Evolutionary conservation across 2,113 vertebrate species (phyloP), one percentile per base, ranked within the genome.

Genomic region (Cryptomyrus ogoouensis): DNA sequence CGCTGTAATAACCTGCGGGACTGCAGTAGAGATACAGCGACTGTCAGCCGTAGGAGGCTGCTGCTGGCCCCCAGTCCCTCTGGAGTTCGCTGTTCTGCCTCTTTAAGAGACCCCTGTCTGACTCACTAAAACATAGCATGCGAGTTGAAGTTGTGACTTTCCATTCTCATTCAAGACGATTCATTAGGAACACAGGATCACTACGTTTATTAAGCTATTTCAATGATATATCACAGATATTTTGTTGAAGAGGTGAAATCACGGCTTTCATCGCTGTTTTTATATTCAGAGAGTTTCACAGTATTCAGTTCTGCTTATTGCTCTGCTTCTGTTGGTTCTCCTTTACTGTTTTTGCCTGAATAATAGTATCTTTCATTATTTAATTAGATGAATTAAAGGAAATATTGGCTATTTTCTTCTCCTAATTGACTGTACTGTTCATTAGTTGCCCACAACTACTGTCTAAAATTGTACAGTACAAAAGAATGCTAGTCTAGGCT

Each of bases 281-380:
- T 90, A 70, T 53, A 90, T 70, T 27, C 87, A 62, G 53, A 84
- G 77, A 84, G 58, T 83, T 80, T 66, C 19, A 47, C 80, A 12
- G 24, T 52, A 89, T 88, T 89, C 86, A 49, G 50, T 66, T 3
- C 27, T 90, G 17, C 39, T 90, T n/a, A 46, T 89, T 46, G 56
- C 7, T 88, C 52, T 70, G 24, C 49, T 66, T 3, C 31, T 70
- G 50, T 27, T 83, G 47, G 6, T 84, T 74, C 35, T 31, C 15
- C 4, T 21, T 83, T 44, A 66, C 13, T 74, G 53, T 88, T 87
- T 44, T 52, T 27, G 39, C 27, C 31, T 47, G 56, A 39, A 44
- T 53, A 1, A 77, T 44, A n/a, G 42, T 39, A n/a, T 88, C 8
- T 62, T 46, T 88, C 6, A 24, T n/a, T 8, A 62, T 24, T 88